Base-by-base conservation (phyloP, 2,113 vertebrate species). In the Daboia siamensis region DNA sequence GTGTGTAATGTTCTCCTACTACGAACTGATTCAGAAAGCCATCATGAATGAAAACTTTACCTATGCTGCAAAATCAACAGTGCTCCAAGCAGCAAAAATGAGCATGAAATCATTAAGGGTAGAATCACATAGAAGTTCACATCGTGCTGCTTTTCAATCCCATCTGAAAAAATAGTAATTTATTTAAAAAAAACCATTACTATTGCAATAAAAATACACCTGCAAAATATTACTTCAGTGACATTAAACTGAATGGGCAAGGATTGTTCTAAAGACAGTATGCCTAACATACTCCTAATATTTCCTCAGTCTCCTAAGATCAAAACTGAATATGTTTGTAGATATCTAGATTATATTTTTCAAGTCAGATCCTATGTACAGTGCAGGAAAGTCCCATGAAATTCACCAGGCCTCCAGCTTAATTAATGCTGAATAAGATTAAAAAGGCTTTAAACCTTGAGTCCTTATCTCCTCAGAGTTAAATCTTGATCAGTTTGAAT, bases 11-110 rank as follows among this genome's bases (percentile, higher is more conserved):
- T 80, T 80, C 20, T 80, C 74, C 33, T 21, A 44, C 33, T 44
- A 33, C 29, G 13, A 90, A 90, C 9, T 3, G 12, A 46, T 9
- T 10, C 24, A 11, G 26, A 6, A 59, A 33, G 1, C 59, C 46
- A 0, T 80, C 44, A 0, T 0, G 1, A 1, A 0, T 0, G 1
- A 20, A 6, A 85, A 17, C 0, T 2, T 74, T 97, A 98, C 99
- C 98, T 98, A 94, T 98, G 98, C 94, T 99, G 98, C 0, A 98
- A 98, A 94, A 99, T 93, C 96, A 98, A 93, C 84, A 99, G 90
- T 0, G 95, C 98, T 96, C 98, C 97, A 64, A 99, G 96, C 93
- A 99, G 89, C 69, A 99, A 94, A 39, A 98, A 92, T 0, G 97
- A 98, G 61, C 98, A 98, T 87, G 98, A 98, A 88, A 97, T 96